Conservation (phyloP, 1,140 invertebrate genomes). For the Eulimnadia texana region DNA sequence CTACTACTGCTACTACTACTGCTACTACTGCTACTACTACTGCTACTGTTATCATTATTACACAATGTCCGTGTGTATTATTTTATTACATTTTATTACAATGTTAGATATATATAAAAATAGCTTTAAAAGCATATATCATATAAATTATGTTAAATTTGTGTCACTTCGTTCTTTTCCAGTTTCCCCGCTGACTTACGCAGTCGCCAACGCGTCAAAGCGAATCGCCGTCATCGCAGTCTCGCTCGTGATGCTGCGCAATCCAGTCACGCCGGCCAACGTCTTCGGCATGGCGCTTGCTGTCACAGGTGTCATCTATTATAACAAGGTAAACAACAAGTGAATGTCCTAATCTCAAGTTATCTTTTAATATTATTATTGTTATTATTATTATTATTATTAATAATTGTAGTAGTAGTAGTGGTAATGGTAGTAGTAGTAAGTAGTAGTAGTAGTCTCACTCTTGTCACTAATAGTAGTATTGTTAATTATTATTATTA, state of each 20-base stretch:
- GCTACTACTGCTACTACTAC: no score
- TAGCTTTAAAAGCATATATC: no score
- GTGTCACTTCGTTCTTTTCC: conserved; percentile 33
- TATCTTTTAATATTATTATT: no score
- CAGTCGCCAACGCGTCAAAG: conserved; percentile 91
- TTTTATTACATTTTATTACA: no score
- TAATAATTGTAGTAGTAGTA: no score
- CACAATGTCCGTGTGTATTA: no score
- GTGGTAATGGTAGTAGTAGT: no score
- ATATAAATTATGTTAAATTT: background rate
- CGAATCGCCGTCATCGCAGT: conserved; percentile 81
- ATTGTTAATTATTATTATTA: conserved; percentile 1
- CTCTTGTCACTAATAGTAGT: background rate
- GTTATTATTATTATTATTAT: no score
- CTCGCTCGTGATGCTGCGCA: conserved; percentile 76
- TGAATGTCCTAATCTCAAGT: background rate
- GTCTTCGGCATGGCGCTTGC: conserved; percentile 81
- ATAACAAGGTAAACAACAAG: conserved; percentile 57
- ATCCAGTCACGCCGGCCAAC: conserved; percentile 80
- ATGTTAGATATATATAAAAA: no score
- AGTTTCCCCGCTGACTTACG: conserved; percentile 84
- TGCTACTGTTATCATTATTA: no score
- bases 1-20: no score
- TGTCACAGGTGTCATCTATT: conserved; percentile 73
- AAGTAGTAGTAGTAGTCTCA: background rate